phyloP scores from a whole-genome alignment of 2,888 invertebrate genomes.

The Alviniconcha strummeri region DNA sequence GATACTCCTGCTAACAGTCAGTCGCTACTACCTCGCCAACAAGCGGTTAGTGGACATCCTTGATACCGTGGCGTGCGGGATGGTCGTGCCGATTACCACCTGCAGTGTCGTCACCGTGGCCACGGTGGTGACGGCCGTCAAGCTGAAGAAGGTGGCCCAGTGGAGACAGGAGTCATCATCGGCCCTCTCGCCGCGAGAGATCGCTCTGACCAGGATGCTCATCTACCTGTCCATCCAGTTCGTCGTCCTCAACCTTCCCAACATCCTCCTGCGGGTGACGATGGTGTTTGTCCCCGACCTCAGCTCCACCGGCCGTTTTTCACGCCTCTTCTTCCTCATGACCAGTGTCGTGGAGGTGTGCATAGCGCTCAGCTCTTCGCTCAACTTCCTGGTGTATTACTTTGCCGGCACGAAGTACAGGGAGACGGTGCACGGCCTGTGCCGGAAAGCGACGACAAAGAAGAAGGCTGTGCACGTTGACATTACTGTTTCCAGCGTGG shows the following conservation, averaged over 20 bases:
- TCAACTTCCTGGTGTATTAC: constrained; percentile 25
- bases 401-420: constrained; percentile 18
- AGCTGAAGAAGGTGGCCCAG: not conserved
- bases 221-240: constrained; percentile 24
- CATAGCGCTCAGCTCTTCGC: not conserved
- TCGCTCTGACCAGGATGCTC: constrained; percentile 25
- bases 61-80: not conserved
- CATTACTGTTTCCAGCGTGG: too few relatives aligned
- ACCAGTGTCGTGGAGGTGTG: not conserved
- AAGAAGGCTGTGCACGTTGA: too few relatives aligned
- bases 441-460: too few relatives aligned
- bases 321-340: constrained; percentile 17
- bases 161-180: constrained; percentile 1
- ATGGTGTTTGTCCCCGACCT: not conserved
- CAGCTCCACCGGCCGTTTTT: not conserved
- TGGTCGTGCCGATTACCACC: not conserved
- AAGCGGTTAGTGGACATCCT: not conserved
- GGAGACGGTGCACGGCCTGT: not conserved
- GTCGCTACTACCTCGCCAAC: not conserved
- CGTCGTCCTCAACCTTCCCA: constrained; percentile 13
- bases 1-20: not conserved
- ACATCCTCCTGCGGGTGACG: constrained; percentile 3
- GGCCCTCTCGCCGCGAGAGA: not conserved
- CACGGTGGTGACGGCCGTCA: constrained; percentile 16
- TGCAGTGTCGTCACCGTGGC: constrained; percentile 15